A percentile compares a stretch with the other conserved stretches of the same genome.
phyloP scores from a whole-genome alignment of 2,888 invertebrate genomes.

The Brenthis hecate region DNA sequence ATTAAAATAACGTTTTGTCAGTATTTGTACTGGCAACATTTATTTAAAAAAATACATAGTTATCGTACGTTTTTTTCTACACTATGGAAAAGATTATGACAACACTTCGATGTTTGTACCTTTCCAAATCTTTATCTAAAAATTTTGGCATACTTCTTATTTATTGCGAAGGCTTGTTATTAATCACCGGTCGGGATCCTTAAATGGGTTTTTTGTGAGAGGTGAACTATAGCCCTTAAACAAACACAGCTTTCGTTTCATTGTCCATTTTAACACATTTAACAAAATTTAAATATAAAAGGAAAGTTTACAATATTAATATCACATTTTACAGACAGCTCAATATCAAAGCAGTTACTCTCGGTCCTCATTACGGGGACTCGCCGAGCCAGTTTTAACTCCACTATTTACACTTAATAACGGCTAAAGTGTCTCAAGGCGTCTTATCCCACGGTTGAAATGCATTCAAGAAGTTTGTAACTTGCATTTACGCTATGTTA shows the following conservation, averaged over 20 bases:
- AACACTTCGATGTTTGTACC: too few relatives aligned
- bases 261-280: not conserved
- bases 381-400: conserved; percentile 38
- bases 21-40: too few relatives aligned
- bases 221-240: not conserved
- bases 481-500: conserved; percentile 36
- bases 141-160: too few relatives aligned
- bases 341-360: conserved; percentile 36
- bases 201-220: too few relatives aligned
- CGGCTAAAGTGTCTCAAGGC: conserved; percentile 32
- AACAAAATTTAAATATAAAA: conserved; percentile 5
- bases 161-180: too few relatives aligned
- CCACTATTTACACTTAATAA: conserved; percentile 43
- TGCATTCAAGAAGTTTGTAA: conserved; percentile 38
- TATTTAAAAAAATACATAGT: too few relatives aligned
- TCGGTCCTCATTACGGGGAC: conserved; percentile 40
- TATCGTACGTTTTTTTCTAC: too few relatives aligned
- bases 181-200: too few relatives aligned
- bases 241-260: not conserved
- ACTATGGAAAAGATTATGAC: too few relatives aligned
- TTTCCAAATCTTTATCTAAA: too few relatives aligned
- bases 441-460: conserved; percentile 35
- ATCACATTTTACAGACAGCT: conserved; percentile 26
- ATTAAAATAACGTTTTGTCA: too few relatives aligned
- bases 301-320: conserved; percentile 12